A percentile compares a stretch with the other conserved stretches of the same genome.
Conservation (phyloP, 2,797 vertebrate genomes). For the Aldrovandia affinis region DNA sequence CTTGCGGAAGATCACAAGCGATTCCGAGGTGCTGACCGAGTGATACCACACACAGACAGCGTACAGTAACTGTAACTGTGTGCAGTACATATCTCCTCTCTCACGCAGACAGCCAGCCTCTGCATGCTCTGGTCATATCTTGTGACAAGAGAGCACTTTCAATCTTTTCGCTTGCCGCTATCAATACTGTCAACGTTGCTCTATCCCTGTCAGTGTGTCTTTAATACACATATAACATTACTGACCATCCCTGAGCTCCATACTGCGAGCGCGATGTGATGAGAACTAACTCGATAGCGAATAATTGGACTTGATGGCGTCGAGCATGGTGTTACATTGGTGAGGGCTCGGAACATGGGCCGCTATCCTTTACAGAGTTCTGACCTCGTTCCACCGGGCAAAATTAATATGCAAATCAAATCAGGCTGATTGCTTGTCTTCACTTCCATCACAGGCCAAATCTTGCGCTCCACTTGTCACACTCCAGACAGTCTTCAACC, state of each 20-base stretch:
- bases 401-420: slow-evolving; percentile 15
- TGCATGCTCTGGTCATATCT: neutral
- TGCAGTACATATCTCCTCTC: neutral
- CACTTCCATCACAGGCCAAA: neutral
- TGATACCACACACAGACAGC: too few species aligned
- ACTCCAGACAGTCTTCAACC: slow-evolving; percentile 30
- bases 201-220: neutral
- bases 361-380: neutral
- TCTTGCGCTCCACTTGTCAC: neutral
- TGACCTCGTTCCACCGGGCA: neutral
- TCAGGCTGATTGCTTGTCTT: neutral
- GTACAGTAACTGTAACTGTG: neutral
- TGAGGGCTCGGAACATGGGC: neutral
- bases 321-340: slow-evolving; percentile 35
- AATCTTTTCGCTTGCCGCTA: too few species aligned
- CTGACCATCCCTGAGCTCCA: neutral
- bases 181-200: too few species aligned
- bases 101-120: neutral
- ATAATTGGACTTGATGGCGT: slow-evolving; percentile 36
- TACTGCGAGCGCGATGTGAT: neutral
- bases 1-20: too few species aligned
- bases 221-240: neutral
- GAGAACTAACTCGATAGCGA: slow-evolving; percentile 29
- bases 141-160: too few species aligned
- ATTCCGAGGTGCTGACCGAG: too few species aligned